Percentiles rank a stretch among this genome's conserved stretches.
phyloP scores from a whole-genome alignment of 2,888 invertebrate species.

The Parascotia fuliginaria region DNA sequence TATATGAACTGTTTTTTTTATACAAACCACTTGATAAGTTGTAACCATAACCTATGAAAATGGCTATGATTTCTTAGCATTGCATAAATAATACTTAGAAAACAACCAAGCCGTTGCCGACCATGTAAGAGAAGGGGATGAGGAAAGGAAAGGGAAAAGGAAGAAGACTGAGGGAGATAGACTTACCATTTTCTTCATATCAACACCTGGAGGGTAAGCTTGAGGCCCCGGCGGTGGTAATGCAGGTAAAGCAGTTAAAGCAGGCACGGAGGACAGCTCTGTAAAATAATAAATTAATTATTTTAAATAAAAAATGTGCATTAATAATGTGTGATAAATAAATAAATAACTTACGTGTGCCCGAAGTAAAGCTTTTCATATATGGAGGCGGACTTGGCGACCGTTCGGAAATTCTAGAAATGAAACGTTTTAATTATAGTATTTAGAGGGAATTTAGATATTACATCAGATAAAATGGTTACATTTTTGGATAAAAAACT shows the following conservation, averaged over 20 bases:
- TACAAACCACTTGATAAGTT: too few species aligned
- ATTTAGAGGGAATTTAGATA: too few species aligned
- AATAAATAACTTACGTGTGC: slow-evolving; percentile 68
- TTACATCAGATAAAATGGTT: too few species aligned
- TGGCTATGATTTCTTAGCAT: too few species aligned
- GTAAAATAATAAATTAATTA: background rate
- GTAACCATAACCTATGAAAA: too few species aligned
- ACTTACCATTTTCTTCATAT: slow-evolving; percentile 65
- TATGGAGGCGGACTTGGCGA: slow-evolving; percentile 51
- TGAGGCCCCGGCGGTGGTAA: slow-evolving; percentile 71
- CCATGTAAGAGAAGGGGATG: background rate
- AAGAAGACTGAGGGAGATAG: too few species aligned
- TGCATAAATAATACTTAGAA: too few species aligned
- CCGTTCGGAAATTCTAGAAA: slow-evolving; percentile 37
- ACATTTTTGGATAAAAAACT: too few species aligned
- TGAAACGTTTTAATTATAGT: background rate
- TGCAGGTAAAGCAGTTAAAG: slow-evolving; percentile 60
- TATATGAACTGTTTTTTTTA: too few species aligned
- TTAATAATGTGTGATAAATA: background rate
- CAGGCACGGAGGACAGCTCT: slow-evolving; percentile 63
- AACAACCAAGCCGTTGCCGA: too few species aligned
- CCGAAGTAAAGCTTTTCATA: slow-evolving; percentile 62
- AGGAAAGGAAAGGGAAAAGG: background rate
- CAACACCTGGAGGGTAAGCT: slow-evolving; percentile 72
- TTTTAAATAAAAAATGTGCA: too few species aligned